Conservation (phyloP, 2,888 invertebrate genomes). For the Seira sanloemensis region DNA sequence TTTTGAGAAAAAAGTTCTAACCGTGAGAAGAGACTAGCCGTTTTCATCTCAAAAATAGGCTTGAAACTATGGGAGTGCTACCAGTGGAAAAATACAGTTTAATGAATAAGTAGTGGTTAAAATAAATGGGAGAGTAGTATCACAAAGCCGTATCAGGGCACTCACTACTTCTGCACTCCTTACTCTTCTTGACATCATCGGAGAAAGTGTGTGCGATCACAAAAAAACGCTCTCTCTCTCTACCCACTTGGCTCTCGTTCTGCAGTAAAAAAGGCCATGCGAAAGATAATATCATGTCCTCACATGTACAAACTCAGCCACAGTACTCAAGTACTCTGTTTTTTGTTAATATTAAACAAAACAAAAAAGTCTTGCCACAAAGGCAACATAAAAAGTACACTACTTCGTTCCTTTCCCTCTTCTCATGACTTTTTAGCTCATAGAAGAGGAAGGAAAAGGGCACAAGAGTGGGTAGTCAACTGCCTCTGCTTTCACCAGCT, state of each 20-base stretch:
- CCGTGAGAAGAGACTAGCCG: background rate
- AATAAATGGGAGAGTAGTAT: slow-evolving; percentile 23
- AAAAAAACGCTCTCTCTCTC: background rate
- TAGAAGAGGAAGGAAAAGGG: background rate
- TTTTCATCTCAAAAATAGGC: background rate
- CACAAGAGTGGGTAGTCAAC: slow-evolving; percentile 20
- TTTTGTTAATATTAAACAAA: slow-evolving; percentile 29
- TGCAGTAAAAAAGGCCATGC: background rate
- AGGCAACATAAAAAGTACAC: slow-evolving; percentile 18
- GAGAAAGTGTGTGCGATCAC: background rate
- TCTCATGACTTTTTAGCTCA: background rate
- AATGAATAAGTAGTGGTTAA: slow-evolving; percentile 34
- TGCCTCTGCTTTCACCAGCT: too few species aligned
- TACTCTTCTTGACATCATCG: background rate
- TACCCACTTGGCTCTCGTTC: too few species aligned
- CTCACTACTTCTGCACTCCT: slow-evolving; percentile 14
- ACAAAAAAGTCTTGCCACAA: slow-evolving; percentile 12
- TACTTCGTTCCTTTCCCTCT: background rate
- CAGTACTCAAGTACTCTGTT: slow-evolving; percentile 22
- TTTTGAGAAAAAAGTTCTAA: slow-evolving; percentile 20
- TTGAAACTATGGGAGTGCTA: background rate
- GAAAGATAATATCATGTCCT: slow-evolving; percentile 21
- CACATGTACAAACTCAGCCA: background rate
- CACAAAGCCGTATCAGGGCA: slow-evolving; percentile 28
- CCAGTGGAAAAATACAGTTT: slow-evolving; percentile 24